Evolutionary conservation across 2,113 vertebrate species (phyloP).

Genomic region (Gobiocypris rarus): DNA sequence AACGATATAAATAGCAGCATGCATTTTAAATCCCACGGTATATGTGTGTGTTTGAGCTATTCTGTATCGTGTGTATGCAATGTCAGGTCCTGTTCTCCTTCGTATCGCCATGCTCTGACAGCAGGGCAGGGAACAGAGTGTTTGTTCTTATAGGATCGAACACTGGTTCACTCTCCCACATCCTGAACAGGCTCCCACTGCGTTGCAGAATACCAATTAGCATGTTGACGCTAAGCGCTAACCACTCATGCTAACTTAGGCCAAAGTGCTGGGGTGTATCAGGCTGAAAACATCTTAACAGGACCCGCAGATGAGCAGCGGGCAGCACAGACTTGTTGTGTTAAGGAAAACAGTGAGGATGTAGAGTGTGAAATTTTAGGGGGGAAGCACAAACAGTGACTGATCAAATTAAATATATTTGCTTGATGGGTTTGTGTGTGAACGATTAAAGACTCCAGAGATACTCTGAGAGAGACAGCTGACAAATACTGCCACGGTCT

Average conservation of each 20-base stretch:
- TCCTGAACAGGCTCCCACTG: conserved; percentile 71
- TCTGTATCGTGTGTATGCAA: conserved; percentile 7
- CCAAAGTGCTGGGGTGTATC: conserved; percentile 19
- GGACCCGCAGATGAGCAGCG: background rate
- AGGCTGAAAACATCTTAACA: conserved; percentile 15
- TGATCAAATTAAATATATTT: conserved; percentile 10
- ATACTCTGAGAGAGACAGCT: conserved; percentile 72
- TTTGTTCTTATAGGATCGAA: conserved; percentile 63
- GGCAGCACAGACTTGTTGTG: background rate
- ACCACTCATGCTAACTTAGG: conserved; percentile 21
- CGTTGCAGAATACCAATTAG: conserved; percentile 73
- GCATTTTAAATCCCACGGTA: background rate
- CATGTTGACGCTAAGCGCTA: conserved; percentile 68
- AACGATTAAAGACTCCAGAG: conserved; percentile 59
- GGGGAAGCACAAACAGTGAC: background rate
- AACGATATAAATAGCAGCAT: background rate
- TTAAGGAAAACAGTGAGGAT: conserved; percentile 12
- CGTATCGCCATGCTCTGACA: conserved; percentile 55
- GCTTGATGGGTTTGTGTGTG: background rate
- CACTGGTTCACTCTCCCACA: conserved; percentile 61
- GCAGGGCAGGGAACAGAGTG: conserved; percentile 55
- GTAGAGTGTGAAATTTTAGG: background rate
- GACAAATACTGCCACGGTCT: conserved; percentile 76
- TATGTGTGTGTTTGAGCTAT: conserved; percentile 32
- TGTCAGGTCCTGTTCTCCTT: conserved; percentile 55